Evolutionary conservation across 1,140 invertebrate species (phyloP), one percentile per base, ranked within the genome.

Genomic region (Cardiocondyla obscurior): DNA sequence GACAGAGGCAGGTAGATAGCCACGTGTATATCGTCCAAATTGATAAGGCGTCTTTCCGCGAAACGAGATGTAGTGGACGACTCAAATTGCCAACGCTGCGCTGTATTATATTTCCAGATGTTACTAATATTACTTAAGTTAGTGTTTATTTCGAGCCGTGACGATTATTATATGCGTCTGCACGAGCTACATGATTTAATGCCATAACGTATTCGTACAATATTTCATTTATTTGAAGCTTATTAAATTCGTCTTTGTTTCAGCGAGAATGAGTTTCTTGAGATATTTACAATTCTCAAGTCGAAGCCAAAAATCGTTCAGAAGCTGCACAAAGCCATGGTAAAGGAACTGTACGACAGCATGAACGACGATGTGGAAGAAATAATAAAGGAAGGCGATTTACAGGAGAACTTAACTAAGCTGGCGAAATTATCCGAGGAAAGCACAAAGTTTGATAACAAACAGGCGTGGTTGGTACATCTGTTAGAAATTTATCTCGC

Each of bases 271-370:
- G 84, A 84, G 10, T 93, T 92, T 25, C 39, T 67, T 1, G 42
- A 92, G 14, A 89, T 81, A 12, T 79, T 92, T 4, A 88, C 84
- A 7, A 72, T 88, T 12, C 44, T 92, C 7, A 86, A 90, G n/a
- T 70, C 67, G 0, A 88, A 90, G 7, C 70, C 83, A 5, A 73
- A 25, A 0, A 10, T 58, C 12, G 67, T 65, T 0, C 57, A 67
- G 19, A 92, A 90, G 53, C 25, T 93, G 8, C 67, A 92, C 14
- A 84, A 86, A 33, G 83, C 72, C 0, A 77, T 93, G 85, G 53
- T 85, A 7, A 65, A 89, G 7, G 87, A 89, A 46, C 81, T 93
- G 16, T 57, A 76, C 1, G 72, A 88, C 2, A 46, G 64, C 10
- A 88, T 93, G 87, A 83, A 83, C 8, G 22, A 49, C 5, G 86